Evolutionary conservation across 2,888 invertebrate genomes (phyloP).

Genomic region (Apantesis nais): DNA sequence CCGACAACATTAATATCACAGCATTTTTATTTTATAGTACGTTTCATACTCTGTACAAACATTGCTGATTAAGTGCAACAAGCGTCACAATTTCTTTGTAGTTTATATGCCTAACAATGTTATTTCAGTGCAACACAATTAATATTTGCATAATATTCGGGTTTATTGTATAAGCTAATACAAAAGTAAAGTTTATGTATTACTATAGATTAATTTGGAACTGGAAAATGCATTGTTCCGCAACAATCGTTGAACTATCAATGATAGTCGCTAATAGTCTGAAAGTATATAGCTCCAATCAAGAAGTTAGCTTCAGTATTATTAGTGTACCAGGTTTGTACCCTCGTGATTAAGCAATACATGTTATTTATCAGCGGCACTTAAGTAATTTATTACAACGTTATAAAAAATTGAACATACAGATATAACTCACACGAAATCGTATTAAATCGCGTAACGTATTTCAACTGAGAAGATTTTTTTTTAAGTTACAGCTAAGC

Average conservation of each 20-base stretch:
- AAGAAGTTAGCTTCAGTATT: constrained; percentile 1
- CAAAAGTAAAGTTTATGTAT: constrained; percentile 33
- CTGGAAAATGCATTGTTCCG: constrained; percentile 23
- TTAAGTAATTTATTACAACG: no score
- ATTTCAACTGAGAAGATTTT: no score
- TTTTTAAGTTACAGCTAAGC: no score
- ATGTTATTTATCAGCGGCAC: neutral
- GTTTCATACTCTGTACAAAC: neutral
- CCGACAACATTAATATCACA: neutral
- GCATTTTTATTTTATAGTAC: neutral
- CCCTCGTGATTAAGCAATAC: neutral
- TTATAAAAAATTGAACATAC: no score
- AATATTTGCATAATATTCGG: constrained; percentile 30
- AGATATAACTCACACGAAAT: neutral
- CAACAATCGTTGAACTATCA: constrained; percentile 31
- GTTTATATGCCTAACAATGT: constrained; percentile 26
- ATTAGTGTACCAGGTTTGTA: neutral
- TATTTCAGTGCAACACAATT: constrained; percentile 13
- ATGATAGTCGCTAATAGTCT: constrained; percentile 26
- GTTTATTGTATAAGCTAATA: constrained; percentile 31
- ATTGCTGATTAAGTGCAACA: constrained; percentile 9
- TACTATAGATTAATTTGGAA: no score
- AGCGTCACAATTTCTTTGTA: constrained; percentile 3
- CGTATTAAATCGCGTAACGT: neutral
- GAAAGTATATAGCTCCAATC: constrained; percentile 9